Conservation (phyloP, 2,888 invertebrate genomes). For the Meghimatium bilineatum region DNA sequence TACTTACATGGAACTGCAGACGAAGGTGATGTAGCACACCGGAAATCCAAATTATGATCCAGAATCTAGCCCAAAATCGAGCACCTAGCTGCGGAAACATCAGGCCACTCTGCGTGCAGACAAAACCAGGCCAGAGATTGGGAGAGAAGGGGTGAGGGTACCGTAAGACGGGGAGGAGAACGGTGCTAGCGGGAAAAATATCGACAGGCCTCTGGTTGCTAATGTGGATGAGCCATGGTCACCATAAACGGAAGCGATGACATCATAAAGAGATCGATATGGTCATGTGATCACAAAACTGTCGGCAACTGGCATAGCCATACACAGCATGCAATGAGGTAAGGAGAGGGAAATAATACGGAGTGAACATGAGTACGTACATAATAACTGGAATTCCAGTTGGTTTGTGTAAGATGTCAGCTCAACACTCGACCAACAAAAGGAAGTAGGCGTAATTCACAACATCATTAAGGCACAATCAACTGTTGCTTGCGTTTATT, state of each 20-base stretch:
- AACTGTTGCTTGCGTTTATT: too few species aligned
- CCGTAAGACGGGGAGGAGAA: background rate
- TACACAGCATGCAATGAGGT: background rate
- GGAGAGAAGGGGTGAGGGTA: background rate
- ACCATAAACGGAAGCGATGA: conserved; percentile 36
- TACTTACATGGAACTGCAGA: conserved; percentile 10
- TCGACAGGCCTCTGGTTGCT: conserved; percentile 17
- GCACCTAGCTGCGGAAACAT: background rate
- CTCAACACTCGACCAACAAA: too few species aligned
- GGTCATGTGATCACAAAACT: conserved; percentile 25
- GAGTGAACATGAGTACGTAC: background rate
- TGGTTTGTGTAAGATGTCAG: too few species aligned
- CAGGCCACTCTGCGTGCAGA: conserved; percentile 23
- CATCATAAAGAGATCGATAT: conserved; percentile 30
- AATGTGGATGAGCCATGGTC: conserved; percentile 15
- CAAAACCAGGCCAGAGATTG: conserved; percentile 3
- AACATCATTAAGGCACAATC: too few species aligned
- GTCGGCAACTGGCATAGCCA: background rate
- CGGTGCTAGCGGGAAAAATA: conserved; percentile 15
- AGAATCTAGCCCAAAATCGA: background rate
- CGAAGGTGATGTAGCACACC: background rate
- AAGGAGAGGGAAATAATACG: background rate
- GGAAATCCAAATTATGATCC: background rate
- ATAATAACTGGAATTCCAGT: too few species aligned
- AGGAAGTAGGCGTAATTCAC: too few species aligned